phyloP scores from a whole-genome alignment of 1,140 invertebrate species.

The Onthophagus taurus region DNA sequence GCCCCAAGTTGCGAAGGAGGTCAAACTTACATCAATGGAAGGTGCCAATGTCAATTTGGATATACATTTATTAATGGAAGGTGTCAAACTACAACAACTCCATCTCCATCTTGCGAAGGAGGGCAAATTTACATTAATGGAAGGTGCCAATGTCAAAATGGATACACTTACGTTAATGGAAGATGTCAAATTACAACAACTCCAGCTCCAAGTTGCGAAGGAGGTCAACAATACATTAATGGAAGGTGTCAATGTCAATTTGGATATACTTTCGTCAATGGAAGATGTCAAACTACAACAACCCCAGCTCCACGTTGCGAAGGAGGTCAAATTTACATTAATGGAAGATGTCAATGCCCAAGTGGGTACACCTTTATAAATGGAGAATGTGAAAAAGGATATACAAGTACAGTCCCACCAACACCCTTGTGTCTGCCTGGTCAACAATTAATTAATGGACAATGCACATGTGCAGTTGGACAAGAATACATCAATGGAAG shows the following conservation, averaged over 20 bases:
- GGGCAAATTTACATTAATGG: slow-evolving; percentile 5
- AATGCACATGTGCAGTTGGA: too few species aligned
- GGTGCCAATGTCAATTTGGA: neutral
- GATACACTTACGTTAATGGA: neutral
- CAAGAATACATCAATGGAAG: slow-evolving; percentile 1
- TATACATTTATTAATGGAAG: neutral
- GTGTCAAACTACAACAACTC: neutral
- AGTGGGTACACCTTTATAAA: too few species aligned
- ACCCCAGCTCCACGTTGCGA: slow-evolving; percentile 8
- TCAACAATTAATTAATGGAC: too few species aligned
- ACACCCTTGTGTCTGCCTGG: too few species aligned
- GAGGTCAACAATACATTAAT: slow-evolving; percentile 1
- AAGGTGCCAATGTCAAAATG: neutral
- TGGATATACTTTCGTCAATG: slow-evolving; percentile 12
- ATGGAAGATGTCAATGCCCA: slow-evolving; percentile 1
- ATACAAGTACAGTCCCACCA: too few species aligned
- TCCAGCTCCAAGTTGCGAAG: neutral
- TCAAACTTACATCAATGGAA: too few species aligned
- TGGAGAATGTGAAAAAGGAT: too few species aligned
- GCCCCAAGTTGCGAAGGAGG: neutral
- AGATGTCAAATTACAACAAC: neutral
- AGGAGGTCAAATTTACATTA: neutral
- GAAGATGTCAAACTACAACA: slow-evolving; percentile 14
- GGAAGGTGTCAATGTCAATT: slow-evolving; percentile 3
- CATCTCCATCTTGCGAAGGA: neutral